phyloP scores from a whole-genome alignment of 2,113 vertebrate species.

The Limanda limanda region DNA sequence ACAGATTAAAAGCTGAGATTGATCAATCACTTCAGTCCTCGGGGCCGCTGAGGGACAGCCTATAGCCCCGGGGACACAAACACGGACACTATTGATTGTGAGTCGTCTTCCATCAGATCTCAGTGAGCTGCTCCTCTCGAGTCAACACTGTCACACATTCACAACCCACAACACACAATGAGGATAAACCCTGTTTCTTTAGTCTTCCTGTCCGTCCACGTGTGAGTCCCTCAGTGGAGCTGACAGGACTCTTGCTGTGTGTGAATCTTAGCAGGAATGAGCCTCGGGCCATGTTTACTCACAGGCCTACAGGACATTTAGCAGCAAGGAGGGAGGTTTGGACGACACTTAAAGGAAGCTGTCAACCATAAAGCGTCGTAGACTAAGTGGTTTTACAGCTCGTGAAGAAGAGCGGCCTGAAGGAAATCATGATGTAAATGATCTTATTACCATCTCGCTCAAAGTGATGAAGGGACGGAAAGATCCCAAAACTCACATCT shows the following conservation, averaged over 20 bases:
- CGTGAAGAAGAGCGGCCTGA: neutral
- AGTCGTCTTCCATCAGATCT: conserved; percentile 81
- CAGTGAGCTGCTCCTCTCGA: conserved; percentile 42
- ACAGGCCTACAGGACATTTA: conserved; percentile 49
- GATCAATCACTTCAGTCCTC: conserved; percentile 55
- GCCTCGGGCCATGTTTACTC: conserved; percentile 35
- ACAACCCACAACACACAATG: neutral
- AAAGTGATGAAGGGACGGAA: neutral
- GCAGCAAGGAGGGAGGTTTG: conserved; percentile 35
- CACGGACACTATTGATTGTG: conserved; percentile 79
- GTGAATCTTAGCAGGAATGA: conserved; percentile 47
- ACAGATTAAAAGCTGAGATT: conserved; percentile 54
- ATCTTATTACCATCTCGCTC: neutral
- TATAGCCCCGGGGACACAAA: conserved; percentile 61
- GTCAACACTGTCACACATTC: conserved; percentile 16
- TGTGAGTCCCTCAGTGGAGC: neutral
- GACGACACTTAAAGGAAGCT: conserved; percentile 41
- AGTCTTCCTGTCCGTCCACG: neutral
- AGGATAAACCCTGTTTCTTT: conserved; percentile 2
- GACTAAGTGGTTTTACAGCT: conserved; percentile 21
- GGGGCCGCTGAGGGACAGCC: conserved; percentile 35
- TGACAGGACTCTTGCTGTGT: conserved; percentile 47
- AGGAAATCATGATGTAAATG: neutral
- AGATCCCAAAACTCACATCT: too few species aligned
- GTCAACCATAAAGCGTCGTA: conserved; percentile 39